A percentile compares a stretch with the other conserved stretches of the same genome.
Conservation (phyloP, 2,888 invertebrate species). For the Drosophila quasianomalipes region DNA sequence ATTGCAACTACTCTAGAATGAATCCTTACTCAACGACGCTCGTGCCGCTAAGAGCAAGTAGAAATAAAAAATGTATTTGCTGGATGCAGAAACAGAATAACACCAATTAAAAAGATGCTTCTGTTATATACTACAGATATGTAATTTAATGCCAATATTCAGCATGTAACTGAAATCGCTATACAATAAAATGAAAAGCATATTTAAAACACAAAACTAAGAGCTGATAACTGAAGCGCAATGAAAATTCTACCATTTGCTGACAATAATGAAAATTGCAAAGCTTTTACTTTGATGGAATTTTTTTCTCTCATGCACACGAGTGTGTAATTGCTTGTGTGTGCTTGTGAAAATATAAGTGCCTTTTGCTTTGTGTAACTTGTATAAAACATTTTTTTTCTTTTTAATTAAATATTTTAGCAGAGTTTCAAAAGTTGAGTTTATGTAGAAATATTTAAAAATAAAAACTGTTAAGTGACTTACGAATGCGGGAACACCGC, state of each 20-base stretch:
- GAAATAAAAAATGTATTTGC: not conserved
- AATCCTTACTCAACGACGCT: not conserved
- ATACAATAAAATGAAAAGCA: slow-evolving; percentile 7
- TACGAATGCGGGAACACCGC: slow-evolving; percentile 94
- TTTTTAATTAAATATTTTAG: slow-evolving; percentile 5
- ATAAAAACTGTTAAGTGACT: slow-evolving; percentile 83
- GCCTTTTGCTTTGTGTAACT: slow-evolving; percentile 42
- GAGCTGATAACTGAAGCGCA: slow-evolving; percentile 6
- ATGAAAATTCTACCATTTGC: slow-evolving; percentile 42
- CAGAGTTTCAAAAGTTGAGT: slow-evolving; percentile 5
- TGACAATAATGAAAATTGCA: slow-evolving; percentile 44
- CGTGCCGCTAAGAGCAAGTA: not conserved
- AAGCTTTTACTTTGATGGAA: slow-evolving; percentile 4
- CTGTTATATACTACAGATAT: not conserved
- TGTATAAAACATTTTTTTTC: slow-evolving; percentile 42
- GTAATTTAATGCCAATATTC: slow-evolving; percentile 13
- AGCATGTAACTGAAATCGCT: slow-evolving; percentile 9
- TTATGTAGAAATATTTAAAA: not conserved
- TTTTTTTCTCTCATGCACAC: not conserved
- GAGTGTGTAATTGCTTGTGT: not conserved
- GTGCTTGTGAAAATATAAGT: slow-evolving; percentile 14
- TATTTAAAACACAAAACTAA: slow-evolving; percentile 3
- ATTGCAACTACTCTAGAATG: not conserved
- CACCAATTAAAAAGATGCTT: too few species aligned
- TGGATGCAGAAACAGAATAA: not conserved